These are phyloP conservation scores for Oreochromis tanganicae DNA, from an alignment of 2,113 vertebrate species.

Conservation along the genomic window DNA sequence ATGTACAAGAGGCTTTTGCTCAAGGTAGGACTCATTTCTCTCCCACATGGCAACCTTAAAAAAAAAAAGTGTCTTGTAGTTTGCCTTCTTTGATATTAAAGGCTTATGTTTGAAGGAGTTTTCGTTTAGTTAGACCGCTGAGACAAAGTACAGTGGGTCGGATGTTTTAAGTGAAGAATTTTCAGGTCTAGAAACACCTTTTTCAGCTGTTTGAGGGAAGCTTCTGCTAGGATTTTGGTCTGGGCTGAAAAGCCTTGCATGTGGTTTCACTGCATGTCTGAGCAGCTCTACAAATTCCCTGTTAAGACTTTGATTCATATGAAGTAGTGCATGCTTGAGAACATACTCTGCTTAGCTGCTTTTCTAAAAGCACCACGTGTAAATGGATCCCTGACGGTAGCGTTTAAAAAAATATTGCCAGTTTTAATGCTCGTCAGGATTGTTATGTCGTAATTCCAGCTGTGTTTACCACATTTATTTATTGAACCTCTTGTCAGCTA, in stretches of 20 bases:
- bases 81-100: neutral
- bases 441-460: neutral
- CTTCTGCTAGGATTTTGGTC: neutral
- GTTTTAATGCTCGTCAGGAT: neutral
- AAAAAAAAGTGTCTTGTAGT: neutral
- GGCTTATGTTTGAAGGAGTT: neutral
- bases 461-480: neutral
- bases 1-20: slow-evolving; percentile 86
- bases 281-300: neutral
- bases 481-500: neutral
- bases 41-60: neutral
- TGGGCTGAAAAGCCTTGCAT: neutral
- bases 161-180: neutral
- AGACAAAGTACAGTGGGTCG: neutral
- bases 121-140: neutral
- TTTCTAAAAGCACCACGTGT: neutral
- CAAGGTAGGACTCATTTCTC: slow-evolving; percentile 73
- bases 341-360: neutral
- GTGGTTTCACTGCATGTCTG: neutral
- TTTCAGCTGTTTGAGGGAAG: neutral
- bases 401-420: neutral
- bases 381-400: neutral
- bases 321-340: neutral
- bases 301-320: neutral
- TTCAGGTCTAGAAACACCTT: neutral